Base-by-base conservation (phyloP, 2,888 invertebrate species). In the Cactoblastis cactorum region DNA sequence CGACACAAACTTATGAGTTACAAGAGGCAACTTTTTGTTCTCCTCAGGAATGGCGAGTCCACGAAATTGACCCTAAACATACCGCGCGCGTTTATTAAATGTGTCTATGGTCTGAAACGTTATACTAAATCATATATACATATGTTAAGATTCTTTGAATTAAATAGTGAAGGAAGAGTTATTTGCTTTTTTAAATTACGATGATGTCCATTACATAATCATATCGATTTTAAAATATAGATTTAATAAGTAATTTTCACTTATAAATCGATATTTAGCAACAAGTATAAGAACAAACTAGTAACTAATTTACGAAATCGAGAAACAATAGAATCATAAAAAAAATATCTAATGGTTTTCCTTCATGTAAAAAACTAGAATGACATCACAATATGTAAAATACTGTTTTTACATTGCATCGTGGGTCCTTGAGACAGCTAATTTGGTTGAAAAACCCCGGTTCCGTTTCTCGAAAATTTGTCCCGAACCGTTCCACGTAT, bases 1-100 rank as follows among this genome's bases (percentile, higher is more conserved):
- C 69, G 76, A 77, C 81, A 81, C 81, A 73, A 79, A 83, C 83
- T 83, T 85, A 85, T 87, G 84, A 85, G 77, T 81, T 78, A 82
- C 72, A 74, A 65, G 67, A 43, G 67, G 65, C 54, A 59, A 61
- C 75, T 82, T 82, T 81, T 72, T 67, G 59, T 53, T 48, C 39
- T 51, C 53, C 37, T 63, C 62, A 62, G 63, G 66, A 62, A 60
- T 64, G 61, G 56, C 58, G 54, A 65, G 59, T 64, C 64, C 61
- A 61, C 65, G 66, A 77, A 77, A 78, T 74, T 72, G 68, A 65
- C 54, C 58, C 45, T 38, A 50, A 53, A 51, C 43, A 52, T 47
- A 50, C 45, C 49, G 17, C 33, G 34, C 49, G 17, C 17, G 33
- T 33, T 22, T 41, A 48, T 48, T 48, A 38, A 48, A 48, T 48